Evolutionary conservation across 2,113 vertebrate species (phyloP).

Genomic region (Triplophysa rosa): DNA sequence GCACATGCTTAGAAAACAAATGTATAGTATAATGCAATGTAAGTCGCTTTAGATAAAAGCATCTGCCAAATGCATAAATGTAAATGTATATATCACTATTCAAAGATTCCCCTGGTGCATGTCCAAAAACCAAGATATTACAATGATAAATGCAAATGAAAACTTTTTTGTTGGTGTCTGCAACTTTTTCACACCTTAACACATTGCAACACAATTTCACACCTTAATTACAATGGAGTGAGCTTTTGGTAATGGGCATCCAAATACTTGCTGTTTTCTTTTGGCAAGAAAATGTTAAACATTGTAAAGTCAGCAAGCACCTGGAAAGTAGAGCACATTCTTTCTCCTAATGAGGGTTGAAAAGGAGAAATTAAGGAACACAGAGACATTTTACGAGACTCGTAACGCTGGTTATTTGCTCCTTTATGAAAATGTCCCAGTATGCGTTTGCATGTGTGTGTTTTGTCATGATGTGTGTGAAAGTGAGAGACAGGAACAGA

Average conservation of each 20-base stretch:
- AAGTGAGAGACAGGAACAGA: neutral
- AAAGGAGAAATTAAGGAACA: constrained; percentile 63
- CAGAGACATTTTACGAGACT: constrained; percentile 64
- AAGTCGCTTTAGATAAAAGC: too few species aligned
- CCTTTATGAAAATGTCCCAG: constrained; percentile 63
- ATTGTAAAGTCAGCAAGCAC: constrained; percentile 24
- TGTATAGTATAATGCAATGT: too few species aligned
- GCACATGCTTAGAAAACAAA: too few species aligned
- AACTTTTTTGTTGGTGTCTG: neutral
- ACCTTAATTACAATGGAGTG: neutral
- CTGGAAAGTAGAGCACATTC: constrained; percentile 32
- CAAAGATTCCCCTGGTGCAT: too few species aligned
- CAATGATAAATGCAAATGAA: too few species aligned
- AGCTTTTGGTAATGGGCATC: neutral
- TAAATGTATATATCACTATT: too few species aligned
- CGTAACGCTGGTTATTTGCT: constrained; percentile 65
- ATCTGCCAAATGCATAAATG: too few species aligned
- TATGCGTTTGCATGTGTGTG: constrained; percentile 38
- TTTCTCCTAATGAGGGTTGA: constrained; percentile 67
- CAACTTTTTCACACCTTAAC: neutral
- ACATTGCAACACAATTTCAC: too few species aligned
- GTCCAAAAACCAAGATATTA: too few species aligned
- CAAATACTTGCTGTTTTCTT: neutral
- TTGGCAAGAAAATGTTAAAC: neutral
- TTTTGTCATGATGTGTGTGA: neutral